Base-by-base conservation (phyloP, 2,797 vertebrate species). In the Halcyon leucocephala region DNA sequence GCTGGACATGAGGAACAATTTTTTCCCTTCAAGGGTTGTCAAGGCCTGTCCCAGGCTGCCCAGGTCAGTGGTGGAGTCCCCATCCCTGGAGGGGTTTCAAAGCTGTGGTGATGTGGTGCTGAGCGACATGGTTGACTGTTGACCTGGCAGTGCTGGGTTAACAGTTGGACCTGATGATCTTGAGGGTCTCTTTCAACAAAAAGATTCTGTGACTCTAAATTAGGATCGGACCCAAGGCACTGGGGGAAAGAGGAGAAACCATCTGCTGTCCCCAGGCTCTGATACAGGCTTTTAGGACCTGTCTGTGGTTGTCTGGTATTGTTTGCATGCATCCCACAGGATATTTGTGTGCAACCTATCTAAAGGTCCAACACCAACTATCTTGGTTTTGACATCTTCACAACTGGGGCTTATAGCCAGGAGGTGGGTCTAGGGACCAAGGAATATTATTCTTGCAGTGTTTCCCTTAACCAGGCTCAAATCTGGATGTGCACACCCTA, bases 371-470 rank as follows among this genome's bases (percentile, higher is more conserved):
- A 9, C 33, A 37, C 49, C 9, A 14, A 22, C 29, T 73, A 14
- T 16, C 19, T 73, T 61, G 31, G 55, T 70, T 57, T 42, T 21
- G 51, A 26, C 2, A 5, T 12, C 37, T 41, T 78, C 44, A 13
- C 48, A 49, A 1, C 17, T 25, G 16, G 12, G 37, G 15, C 12
- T 9, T 8, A 2, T 14, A 6, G 3, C 24, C 52, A 15, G 0
- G 1, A 42, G 9, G 8, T 44, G 33, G 14, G 16, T 20, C 31
- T 69, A 54, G 17, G 20, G n/a, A 29, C 7, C 4, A 8, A 52
- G 46, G 39, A 58, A 21, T 2, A 1, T 24, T 20, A 13, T 33
- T 87, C 4, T 61, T 44, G 10, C 29, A 18, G 1, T 7, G 24
- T n/a, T 72, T 69, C 58, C 9, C 16, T 92, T 73, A 20, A 65